These are phyloP conservation scores for Proctacanthus coquilletti DNA, from an alignment of 1,140 invertebrate species.

Conservation along the genomic window DNA sequence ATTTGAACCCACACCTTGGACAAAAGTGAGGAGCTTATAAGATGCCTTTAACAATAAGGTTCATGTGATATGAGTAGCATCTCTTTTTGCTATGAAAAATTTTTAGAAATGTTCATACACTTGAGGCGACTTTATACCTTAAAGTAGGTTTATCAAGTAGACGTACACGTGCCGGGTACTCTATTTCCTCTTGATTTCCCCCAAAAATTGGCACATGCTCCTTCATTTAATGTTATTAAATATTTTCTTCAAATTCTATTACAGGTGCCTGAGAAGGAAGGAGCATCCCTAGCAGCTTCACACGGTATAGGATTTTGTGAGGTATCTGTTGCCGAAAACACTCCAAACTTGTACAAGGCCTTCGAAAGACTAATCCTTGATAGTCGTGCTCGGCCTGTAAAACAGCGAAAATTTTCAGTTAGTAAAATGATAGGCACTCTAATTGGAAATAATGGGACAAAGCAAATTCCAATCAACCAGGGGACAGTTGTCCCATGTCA, in stretches of 20 bases:
- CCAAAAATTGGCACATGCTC: too few relatives aligned
- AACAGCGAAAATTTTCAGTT: conserved; percentile 55
- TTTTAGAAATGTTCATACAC: too few relatives aligned
- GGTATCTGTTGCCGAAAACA: conserved; percentile 60
- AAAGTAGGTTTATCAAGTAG: too few relatives aligned
- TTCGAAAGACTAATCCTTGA: conserved; percentile 52
- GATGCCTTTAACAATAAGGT: too few relatives aligned
- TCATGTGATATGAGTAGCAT: too few relatives aligned
- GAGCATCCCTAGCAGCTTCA: conserved; percentile 43
- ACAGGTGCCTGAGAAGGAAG: conserved; percentile 54
- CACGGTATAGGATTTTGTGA: conserved; percentile 56
- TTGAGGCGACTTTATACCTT: conserved; percentile 2
- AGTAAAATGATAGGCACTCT: conserved; percentile 64
- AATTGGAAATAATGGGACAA: conserved; percentile 35
- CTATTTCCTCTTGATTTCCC: too few relatives aligned
- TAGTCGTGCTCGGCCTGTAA: conserved; percentile 37
- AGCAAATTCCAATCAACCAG: conserved; percentile 23
- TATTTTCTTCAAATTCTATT: conserved; percentile 13
- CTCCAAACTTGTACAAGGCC: conserved; percentile 47
- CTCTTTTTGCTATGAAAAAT: conserved; percentile 1
- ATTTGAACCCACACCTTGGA: too few relatives aligned
- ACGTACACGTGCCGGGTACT: too few relatives aligned
- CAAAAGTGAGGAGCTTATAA: too few relatives aligned
- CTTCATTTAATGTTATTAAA: too few relatives aligned
- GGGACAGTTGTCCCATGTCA: conserved; percentile 39